Conservation (phyloP, 2,113 vertebrate genomes). For the Chaetura pelagica region DNA sequence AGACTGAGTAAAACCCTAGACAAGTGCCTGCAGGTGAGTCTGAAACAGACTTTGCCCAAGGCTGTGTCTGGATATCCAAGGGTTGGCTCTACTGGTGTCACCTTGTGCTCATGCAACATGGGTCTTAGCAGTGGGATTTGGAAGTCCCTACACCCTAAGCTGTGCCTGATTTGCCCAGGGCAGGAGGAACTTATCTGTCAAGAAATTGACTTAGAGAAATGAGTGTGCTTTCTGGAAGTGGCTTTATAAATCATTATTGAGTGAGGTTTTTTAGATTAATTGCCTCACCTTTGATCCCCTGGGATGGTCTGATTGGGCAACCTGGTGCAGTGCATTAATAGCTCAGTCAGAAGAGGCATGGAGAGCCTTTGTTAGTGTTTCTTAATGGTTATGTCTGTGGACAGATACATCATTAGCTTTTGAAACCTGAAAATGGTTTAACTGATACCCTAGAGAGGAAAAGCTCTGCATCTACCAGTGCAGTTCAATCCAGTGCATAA, state of each 20-base stretch:
- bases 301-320: background rate
- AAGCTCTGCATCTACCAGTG: background rate
- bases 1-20: accelerated
- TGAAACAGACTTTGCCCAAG: too few relatives aligned
- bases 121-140: background rate
- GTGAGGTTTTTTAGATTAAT: background rate
- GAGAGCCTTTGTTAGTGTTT: accelerated
- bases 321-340: background rate
- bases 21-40: accelerated
- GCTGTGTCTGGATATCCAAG: accelerated
- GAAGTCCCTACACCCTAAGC: accelerated
- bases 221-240: background rate
- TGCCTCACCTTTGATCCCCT: accelerated
- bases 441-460: background rate
- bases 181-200: background rate
- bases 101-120: accelerated
- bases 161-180: accelerated
- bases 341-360: background rate
- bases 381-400: background rate
- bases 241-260: accelerated
- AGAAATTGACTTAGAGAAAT: background rate
- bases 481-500: background rate
- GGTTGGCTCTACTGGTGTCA: background rate
- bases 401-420: background rate
- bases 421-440: background rate